A percentile compares a stretch with the other conserved stretches of the same genome.
Evolutionary conservation across 1,140 invertebrate species (phyloP).

Genomic region (Gonatopus flavifemur): DNA sequence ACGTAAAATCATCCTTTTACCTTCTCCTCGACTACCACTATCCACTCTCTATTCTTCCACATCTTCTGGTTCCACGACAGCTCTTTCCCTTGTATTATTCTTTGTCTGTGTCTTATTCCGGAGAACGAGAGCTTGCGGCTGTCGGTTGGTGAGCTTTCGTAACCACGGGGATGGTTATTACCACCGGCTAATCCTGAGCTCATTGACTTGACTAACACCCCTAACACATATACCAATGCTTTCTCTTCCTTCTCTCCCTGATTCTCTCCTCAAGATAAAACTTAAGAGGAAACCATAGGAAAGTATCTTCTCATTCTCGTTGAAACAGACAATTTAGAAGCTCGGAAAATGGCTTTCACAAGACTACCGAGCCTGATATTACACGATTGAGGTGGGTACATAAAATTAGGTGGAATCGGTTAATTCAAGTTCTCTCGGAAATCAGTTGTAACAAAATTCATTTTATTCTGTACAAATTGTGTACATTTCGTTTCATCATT

Average conservation of each 20-base stretch:
- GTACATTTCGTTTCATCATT: too few species aligned
- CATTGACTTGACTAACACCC: slow-evolving; percentile 20
- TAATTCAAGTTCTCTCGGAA: too few species aligned
- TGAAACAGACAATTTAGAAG: slow-evolving; percentile 21
- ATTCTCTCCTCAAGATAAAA: background rate
- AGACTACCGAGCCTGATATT: too few species aligned
- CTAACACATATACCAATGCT: slow-evolving; percentile 3
- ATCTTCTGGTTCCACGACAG: background rate
- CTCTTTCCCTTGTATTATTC: background rate
- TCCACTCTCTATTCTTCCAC: background rate
- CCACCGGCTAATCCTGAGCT: slow-evolving; percentile 37
- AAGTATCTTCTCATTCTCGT: slow-evolving; percentile 27
- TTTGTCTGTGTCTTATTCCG: slow-evolving; percentile 1
- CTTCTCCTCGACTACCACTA: slow-evolving; percentile 10
- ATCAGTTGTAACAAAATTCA: too few species aligned
- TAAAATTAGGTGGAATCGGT: too few species aligned
- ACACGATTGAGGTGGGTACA: too few species aligned
- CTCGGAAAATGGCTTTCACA: too few species aligned
- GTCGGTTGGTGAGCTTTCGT: slow-evolving; percentile 31
- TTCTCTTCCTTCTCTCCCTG: slow-evolving; percentile 1
- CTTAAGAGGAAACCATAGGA: slow-evolving; percentile 17
- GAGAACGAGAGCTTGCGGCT: slow-evolving; percentile 28
- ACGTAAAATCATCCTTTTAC: slow-evolving; percentile 37
- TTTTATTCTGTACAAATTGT: too few species aligned
- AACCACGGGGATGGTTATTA: slow-evolving; percentile 35